Conservation (phyloP, 2,797 vertebrate genomes). For the Rhynchonycteris naso region DNA sequence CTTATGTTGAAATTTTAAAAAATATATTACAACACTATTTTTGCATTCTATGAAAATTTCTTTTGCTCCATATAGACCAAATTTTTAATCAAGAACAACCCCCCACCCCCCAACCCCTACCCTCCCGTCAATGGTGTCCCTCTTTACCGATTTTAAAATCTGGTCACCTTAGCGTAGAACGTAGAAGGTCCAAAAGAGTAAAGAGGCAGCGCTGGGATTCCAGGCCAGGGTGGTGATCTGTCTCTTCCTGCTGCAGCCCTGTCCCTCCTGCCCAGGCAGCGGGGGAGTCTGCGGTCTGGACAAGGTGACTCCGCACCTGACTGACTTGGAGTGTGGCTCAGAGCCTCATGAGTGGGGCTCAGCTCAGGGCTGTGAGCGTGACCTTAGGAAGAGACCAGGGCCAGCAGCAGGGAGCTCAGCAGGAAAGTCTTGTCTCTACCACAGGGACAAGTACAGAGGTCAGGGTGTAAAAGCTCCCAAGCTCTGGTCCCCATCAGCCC, state of each 20-base stretch:
- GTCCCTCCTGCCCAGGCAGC: background rate
- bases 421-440: background rate
- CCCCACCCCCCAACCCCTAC: no score
- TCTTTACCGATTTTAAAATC: no score
- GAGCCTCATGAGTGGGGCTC: background rate
- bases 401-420: background rate
- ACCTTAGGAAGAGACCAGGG: fast-evolving
- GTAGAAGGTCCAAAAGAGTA: background rate
- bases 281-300: background rate
- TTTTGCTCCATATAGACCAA: no score
- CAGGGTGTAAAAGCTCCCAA: background rate
- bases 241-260: background rate
- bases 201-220: background rate
- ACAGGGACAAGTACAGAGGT: background rate
- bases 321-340: background rate
- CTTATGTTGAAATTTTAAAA: no score
- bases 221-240: background rate
- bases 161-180: no score
- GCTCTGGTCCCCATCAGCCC: no score
- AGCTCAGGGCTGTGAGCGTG: background rate
- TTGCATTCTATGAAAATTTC: no score
- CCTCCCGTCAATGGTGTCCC: no score
- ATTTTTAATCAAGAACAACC: no score
- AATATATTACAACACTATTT: no score
- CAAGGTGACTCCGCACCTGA: background rate